Base-by-base conservation (phyloP, 2,888 invertebrate species). In the Agriopis leucophaearia region DNA sequence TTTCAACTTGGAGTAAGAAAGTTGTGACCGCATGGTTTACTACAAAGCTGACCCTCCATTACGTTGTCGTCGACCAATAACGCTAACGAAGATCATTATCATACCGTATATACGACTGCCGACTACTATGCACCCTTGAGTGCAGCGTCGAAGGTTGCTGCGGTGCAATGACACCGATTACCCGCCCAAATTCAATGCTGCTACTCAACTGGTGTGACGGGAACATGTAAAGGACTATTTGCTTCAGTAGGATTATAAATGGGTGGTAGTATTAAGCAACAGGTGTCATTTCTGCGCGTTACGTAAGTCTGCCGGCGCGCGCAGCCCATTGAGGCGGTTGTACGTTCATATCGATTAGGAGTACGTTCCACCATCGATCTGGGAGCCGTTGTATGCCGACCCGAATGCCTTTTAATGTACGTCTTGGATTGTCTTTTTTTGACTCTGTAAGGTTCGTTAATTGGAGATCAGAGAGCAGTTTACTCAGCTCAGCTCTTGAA, bases 121-220 rank as follows among this genome's bases (percentile, higher is more conserved):
- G 81, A 80, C 84, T 87, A 88, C 90, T 90, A 90, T 92, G 91
- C 92, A 92, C 92, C 92, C 92, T 93, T 93, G 92, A 92, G 92
- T 90, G 92, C 92, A 92, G 76, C 84, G 79, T 58, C 90, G 92
- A 93, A 93, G 92, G 93, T 92, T 93, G 92, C 85, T 78, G 79
- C 81, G 82, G 93, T 92, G 91, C 93, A 92, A 86, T 94, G 93
- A 92, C 93, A 84, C 84, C 84, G 78, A 75, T 71, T 78, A 89
- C 73, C 87, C 91, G 82, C 45, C 88, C 79, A 73, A 89, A 86
- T 88, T 78, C 8, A 72, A 76, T 76, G 65, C 59, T 66, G 69
- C 54, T 59, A 65, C 70, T 70, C 69, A 75, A 73, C 69, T 72
- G 61, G 64, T 54, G 63, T 55, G 66, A 45, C 59, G 74, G 71